A percentile compares a stretch with the other conserved stretches of the same genome.
These are phyloP conservation scores for Gallinago paraguaiae DNA, from an alignment of 2,113 vertebrate genomes.

Conservation along the genomic window DNA sequence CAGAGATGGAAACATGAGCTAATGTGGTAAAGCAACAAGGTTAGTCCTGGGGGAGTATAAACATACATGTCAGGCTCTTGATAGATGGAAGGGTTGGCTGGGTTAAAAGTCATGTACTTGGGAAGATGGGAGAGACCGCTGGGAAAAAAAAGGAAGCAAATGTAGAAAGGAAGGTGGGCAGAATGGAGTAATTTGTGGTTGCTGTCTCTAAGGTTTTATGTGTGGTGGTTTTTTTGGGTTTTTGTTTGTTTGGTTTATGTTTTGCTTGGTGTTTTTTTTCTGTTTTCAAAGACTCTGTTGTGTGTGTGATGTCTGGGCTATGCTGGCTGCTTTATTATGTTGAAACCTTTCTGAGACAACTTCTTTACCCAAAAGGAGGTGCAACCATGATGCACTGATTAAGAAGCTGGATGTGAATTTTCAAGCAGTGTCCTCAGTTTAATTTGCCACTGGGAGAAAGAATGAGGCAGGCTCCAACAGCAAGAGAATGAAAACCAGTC, in stretches of 20 bases:
- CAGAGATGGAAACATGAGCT: neutral
- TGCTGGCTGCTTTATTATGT: neutral
- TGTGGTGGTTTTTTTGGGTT: neutral
- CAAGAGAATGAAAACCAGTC: neutral
- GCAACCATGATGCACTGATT: neutral
- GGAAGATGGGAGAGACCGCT: neutral
- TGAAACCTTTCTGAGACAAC: neutral
- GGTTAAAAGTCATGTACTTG: neutral
- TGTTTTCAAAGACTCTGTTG: neutral
- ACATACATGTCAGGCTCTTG: neutral
- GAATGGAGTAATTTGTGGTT: neutral
- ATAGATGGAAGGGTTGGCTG: neutral
- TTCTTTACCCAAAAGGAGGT: neutral
- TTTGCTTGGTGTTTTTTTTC: neutral
- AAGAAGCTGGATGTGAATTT: neutral
- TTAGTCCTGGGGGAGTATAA: neutral
- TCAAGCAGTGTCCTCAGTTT: neutral
- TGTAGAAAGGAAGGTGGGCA: neutral
- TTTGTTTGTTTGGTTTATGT: too few species aligned
- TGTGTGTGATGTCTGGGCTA: neutral
- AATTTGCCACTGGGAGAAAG: slow-evolving; percentile 2
- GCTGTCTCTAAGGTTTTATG: neutral
- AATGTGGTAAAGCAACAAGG: neutral
- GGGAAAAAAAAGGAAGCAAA: neutral
- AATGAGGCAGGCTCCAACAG: neutral